phyloP scores from a whole-genome alignment of 64 coral and sea anemone genomes.

The Pocillopora damicornis region DNA sequence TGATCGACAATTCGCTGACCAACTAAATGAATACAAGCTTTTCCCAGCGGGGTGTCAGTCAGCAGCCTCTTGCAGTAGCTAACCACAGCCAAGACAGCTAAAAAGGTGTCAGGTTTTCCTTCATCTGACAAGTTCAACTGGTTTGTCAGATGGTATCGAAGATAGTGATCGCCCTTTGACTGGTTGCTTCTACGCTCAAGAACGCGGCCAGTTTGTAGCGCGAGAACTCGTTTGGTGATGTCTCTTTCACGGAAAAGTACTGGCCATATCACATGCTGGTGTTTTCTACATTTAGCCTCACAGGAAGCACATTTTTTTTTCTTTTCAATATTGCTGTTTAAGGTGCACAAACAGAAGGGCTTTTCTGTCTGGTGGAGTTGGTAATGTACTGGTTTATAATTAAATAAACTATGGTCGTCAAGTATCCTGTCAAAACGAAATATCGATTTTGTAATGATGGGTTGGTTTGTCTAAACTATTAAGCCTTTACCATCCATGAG shows the following conservation, averaged over 20 bases:
- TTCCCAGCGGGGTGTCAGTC: constrained; percentile 37
- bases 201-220: background rate
- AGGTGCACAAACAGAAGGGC: background rate
- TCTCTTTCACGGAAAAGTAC: constrained; percentile 10
- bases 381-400: background rate
- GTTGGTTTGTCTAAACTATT: no score
- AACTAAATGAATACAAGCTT: background rate
- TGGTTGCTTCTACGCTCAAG: background rate
- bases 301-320: background rate
- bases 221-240: background rate
- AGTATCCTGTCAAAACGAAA: background rate
- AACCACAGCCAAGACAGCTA: constrained; percentile 20
- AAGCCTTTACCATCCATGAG: no score
- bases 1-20: constrained; percentile 4
- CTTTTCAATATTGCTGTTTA: background rate
- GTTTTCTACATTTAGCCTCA: background rate
- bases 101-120: constrained; percentile 1
- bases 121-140: background rate
- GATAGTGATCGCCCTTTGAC: background rate
- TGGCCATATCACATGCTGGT: constrained; percentile 6
- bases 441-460: background rate
- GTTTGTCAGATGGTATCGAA: background rate
- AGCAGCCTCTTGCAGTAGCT: constrained; percentile 50
- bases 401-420: constrained; percentile 1
- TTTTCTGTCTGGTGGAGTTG: background rate